Evolutionary conservation across 2,113 vertebrate species (phyloP).

Genomic region (Myotis davidii): DNA sequence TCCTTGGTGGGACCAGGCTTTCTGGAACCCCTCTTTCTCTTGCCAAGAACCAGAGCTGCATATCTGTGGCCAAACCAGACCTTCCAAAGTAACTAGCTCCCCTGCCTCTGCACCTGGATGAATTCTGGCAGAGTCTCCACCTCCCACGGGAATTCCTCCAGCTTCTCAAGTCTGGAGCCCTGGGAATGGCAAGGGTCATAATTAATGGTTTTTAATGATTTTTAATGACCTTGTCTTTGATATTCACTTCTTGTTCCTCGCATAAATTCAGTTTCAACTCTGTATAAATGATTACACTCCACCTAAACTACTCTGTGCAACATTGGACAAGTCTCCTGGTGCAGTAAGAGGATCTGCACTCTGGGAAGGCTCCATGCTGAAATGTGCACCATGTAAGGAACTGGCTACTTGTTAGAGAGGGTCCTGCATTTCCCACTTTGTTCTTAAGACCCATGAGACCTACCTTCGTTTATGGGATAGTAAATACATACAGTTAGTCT

Average conservation of each 20-base stretch:
- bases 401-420: rapidly evolving
- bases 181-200: constrained; percentile 46
- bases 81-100: background rate
- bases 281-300: constrained; percentile 60
- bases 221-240: constrained; percentile 66
- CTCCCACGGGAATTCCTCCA: constrained; percentile 22
- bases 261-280: constrained; percentile 67
- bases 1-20: too few species aligned
- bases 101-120: background rate
- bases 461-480: background rate
- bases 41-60: background rate
- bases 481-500: background rate
- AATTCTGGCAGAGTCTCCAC: background rate
- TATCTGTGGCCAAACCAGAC: background rate
- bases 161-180: background rate
- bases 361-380: background rate
- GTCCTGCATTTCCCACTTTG: rapidly evolving
- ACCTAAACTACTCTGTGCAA: rapidly evolving
- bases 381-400: rapidly evolving
- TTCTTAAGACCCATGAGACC: background rate
- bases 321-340: background rate
- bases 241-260: background rate
- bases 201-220: constrained; percentile 66
- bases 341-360: rapidly evolving
- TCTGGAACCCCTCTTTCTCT: background rate